Evolutionary conservation across 2,888 invertebrate species (phyloP).

Genomic region (Bembecia ichneumoniformis): DNA sequence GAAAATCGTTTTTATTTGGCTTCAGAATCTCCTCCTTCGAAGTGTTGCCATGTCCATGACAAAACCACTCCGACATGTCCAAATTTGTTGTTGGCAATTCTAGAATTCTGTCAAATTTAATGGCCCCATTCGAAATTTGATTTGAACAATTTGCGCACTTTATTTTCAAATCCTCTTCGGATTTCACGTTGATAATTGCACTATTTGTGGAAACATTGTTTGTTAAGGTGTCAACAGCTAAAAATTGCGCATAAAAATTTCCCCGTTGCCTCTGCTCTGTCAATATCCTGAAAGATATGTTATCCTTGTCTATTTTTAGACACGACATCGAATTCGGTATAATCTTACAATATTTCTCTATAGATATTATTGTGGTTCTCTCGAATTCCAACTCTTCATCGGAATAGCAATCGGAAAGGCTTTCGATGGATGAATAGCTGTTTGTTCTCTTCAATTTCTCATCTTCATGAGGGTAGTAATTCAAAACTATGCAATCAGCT

Average conservation of each 20-base stretch:
- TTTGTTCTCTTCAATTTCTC: slow-evolving; percentile 33
- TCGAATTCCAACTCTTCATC: slow-evolving; percentile 47
- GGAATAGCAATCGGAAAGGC: slow-evolving; percentile 53
- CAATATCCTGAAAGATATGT: slow-evolving; percentile 59
- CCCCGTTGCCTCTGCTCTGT: slow-evolving; percentile 60
- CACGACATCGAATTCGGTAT: slow-evolving; percentile 68
- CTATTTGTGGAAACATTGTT: slow-evolving; percentile 23
- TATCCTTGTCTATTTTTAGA: slow-evolving; percentile 57
- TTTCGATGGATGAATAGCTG: slow-evolving; percentile 61
- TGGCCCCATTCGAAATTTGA: slow-evolving; percentile 50
- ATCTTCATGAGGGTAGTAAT: slow-evolving; percentile 42
- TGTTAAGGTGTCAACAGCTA: slow-evolving; percentile 25
- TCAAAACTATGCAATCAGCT: slow-evolving; percentile 53
- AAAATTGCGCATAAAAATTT: slow-evolving; percentile 57
- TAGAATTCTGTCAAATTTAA: slow-evolving; percentile 71
- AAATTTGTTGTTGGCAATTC: slow-evolving; percentile 74
- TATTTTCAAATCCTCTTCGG: slow-evolving; percentile 37
- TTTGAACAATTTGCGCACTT: slow-evolving; percentile 56
- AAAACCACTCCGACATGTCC: slow-evolving; percentile 78
- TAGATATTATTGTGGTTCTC: slow-evolving; percentile 36
- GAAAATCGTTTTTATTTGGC: slow-evolving; percentile 68
- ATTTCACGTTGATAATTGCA: slow-evolving; percentile 40
- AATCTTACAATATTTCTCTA: slow-evolving; percentile 53
- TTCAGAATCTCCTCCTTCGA: slow-evolving; percentile 34
- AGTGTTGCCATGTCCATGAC: slow-evolving; percentile 56